A percentile compares a stretch with the other conserved stretches of the same genome.
phyloP scores from a whole-genome alignment of 2,888 invertebrate genomes.

The Lissonota sp. region DNA sequence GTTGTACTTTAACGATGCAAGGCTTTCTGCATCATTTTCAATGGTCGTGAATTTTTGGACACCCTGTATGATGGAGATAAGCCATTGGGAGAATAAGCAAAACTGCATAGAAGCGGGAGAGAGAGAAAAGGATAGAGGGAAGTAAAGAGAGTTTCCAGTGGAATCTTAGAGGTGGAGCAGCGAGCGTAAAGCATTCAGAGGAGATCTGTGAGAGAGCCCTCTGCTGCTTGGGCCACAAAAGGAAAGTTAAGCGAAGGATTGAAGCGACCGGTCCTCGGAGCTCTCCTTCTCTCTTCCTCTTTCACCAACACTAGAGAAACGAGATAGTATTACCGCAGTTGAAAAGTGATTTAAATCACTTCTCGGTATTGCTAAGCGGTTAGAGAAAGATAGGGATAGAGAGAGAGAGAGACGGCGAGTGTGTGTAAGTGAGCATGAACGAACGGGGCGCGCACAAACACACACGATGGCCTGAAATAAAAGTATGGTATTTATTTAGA shows the following conservation, averaged over 20 bases:
- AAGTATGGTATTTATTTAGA: slow-evolving; percentile 70
- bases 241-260: slow-evolving; percentile 45
- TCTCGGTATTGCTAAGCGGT: slow-evolving; percentile 51
- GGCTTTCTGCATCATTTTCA: too few relatives aligned
- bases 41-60: too few relatives aligned
- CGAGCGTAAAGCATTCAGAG: slow-evolving; percentile 12
- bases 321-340: slow-evolving; percentile 64
- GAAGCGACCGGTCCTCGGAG: slow-evolving; percentile 21
- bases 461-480: slow-evolving; percentile 53
- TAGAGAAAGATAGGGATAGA: slow-evolving; percentile 22
- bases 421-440: neutral
- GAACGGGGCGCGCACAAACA: slow-evolving; percentile 19
- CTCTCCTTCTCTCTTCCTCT: slow-evolving; percentile 4
- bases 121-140: neutral
- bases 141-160: slow-evolving; percentile 8
- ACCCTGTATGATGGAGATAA: too few relatives aligned
- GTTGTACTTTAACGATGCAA: too few relatives aligned
- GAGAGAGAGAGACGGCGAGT: slow-evolving; percentile 29
- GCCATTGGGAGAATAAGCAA: neutral
- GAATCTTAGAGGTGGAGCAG: slow-evolving; percentile 18
- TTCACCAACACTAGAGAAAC: slow-evolving; percentile 35
- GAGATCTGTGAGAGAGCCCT: slow-evolving; percentile 8
- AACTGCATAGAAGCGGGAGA: slow-evolving; percentile 19
- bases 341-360: slow-evolving; percentile 70
- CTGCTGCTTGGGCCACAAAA: slow-evolving; percentile 34